A percentile compares a stretch with the other conserved stretches of the same genome.
Evolutionary conservation across 2,797 vertebrate genomes (phyloP).

Genomic region (Aplochiton taeniatus): DNA sequence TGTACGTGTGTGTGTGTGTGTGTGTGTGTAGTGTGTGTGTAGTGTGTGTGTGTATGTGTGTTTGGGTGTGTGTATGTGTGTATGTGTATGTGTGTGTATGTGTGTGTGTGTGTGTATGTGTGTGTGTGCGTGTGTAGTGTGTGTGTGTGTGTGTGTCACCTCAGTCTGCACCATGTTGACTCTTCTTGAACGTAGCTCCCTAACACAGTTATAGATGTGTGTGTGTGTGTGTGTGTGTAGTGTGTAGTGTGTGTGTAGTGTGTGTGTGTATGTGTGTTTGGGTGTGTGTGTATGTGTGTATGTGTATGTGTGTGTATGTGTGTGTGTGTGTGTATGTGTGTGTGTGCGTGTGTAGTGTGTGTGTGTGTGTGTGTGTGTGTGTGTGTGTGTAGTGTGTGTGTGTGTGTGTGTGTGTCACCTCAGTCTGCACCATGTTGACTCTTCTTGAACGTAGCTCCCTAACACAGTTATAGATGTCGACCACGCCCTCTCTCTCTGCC

Average conservation of each 20-base stretch:
- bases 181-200: slow-evolving; percentile 91
- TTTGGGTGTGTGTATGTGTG: neutral
- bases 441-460: slow-evolving; percentile 91
- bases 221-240: slow-evolving; percentile 3
- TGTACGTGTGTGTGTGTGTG: too few species aligned
- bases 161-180: slow-evolving; percentile 98
- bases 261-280: neutral
- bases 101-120: slow-evolving; percentile 1
- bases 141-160: slow-evolving; percentile 74
- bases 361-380: slow-evolving; percentile 2
- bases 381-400: too few species aligned
- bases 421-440: slow-evolving; percentile 97
- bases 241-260: too few species aligned
- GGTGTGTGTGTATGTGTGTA: neutral
- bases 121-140: too few species aligned
- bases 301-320: neutral
- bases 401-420: slow-evolving; percentile 76
- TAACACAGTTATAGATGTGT: slow-evolving; percentile 96
- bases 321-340: neutral
- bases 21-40: neutral
- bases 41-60: neutral
- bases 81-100: slow-evolving; percentile 7
- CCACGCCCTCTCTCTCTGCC: slow-evolving; percentile 94
- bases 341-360: neutral
- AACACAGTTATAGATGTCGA: slow-evolving; percentile 97